Evolutionary conservation across 2,888 invertebrate species (phyloP).

Genomic region (Plemyria rubiginata): DNA sequence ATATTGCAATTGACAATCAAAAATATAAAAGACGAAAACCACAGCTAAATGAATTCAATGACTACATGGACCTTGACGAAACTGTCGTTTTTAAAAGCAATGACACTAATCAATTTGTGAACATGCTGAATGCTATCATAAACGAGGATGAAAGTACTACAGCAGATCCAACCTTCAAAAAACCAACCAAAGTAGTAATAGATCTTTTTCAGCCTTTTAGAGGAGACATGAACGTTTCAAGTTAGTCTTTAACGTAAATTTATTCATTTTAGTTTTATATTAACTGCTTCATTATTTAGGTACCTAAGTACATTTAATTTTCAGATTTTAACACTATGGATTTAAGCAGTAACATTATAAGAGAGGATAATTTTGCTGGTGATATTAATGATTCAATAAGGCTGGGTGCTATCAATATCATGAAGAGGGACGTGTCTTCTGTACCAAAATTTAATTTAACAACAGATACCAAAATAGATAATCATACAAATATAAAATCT

Average conservation of each 20-base stretch:
- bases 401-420: constrained; percentile 47
- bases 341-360: constrained; percentile 22
- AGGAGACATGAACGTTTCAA: constrained; percentile 4
- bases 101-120: constrained; percentile 29
- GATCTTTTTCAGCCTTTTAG: constrained; percentile 43
- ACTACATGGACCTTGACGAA: constrained; percentile 44
- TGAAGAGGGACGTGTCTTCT: constrained; percentile 57
- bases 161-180: constrained; percentile 29
- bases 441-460: constrained; percentile 16
- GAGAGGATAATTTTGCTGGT: constrained; percentile 32
- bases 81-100: constrained; percentile 33
- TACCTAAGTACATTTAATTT: constrained; percentile 1
- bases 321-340: constrained; percentile 10
- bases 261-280: neutral
- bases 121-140: constrained; percentile 34
- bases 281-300: neutral
- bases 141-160: constrained; percentile 25
- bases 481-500: constrained; percentile 18
- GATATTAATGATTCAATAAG: constrained; percentile 36
- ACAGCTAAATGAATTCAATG: constrained; percentile 34
- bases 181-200: constrained; percentile 39
- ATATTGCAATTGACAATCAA: constrained; percentile 47
- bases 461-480: constrained; percentile 28
- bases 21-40: constrained; percentile 46
- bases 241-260: neutral